Evolutionary conservation across 2,888 invertebrate genomes (phyloP), one percentile per base, ranked within the genome.

Genomic region (Abscondita cerata): DNA sequence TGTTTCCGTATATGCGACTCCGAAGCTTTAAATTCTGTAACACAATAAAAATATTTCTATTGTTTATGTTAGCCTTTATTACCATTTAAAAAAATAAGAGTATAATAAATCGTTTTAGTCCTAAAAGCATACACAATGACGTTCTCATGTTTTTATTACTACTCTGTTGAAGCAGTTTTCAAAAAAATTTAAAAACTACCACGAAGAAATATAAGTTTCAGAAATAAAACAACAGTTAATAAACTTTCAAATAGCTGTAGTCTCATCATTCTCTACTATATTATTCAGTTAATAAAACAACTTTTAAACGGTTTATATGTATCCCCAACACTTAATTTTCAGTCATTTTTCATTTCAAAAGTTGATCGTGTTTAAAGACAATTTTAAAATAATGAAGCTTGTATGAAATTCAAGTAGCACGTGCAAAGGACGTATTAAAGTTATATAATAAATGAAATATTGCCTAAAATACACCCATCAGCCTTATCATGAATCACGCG

Each of bases 401-500:
- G 62, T 58, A 62, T 62, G 57, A 62, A 61, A 62, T 62, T 62
- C 62, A 44, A 57, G 62, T 44, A 62, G 62, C 62, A 62, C 62
- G 62, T 62, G 62, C 59, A 13, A 59, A 54, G 58, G 62, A 62
- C 62, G 55, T 54, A 59, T 62, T 62, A 62, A 53, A 58, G 50
- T 58, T 62, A 51, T 34, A 52, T 59, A 62, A 60, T 65, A 65
- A 67, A 67, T 65, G 67, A 67, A 67, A 65, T 63, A 65, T 65
- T 58, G 58, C 59, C 65, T 61, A 61, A 62, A 65, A 59, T 67
- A 65, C 63, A 65, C 62, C 58, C 65, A 65, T 67, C 65, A 62
- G 57, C 61, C 58, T 63, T 65, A 62, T 67, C 67, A 67, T 63
- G 67, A 63, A 67, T 61, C 65, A 62, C 55, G 62, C 62, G 54